A percentile compares a stretch with the other conserved stretches of the same genome.
phyloP scores from a whole-genome alignment of 2,113 vertebrate genomes.

The Rhinichthys klamathensis region DNA sequence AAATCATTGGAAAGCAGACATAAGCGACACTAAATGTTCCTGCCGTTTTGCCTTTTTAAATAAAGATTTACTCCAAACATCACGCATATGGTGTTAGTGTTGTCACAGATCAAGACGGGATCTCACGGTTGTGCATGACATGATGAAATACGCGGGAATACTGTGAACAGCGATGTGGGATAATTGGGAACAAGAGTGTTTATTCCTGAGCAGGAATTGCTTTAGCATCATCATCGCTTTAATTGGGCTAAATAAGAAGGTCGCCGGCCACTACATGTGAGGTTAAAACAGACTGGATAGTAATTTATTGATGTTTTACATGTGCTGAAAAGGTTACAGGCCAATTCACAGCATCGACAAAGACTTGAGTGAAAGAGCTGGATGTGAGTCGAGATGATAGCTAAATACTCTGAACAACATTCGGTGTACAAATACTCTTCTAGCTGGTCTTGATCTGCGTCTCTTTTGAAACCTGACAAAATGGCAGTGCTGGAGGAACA shows the following conservation, averaged over 20 bases:
- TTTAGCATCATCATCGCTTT: neutral
- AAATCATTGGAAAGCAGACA: neutral
- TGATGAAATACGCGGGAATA: constrained; percentile 11
- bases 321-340: constrained; percentile 14
- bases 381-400: neutral
- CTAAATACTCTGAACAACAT: neutral
- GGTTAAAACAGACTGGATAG: neutral
- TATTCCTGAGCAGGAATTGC: neutral
- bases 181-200: neutral
- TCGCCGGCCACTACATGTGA: neutral
- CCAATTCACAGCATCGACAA: constrained; percentile 11
- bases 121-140: neutral
- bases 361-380: neutral
- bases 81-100: neutral
- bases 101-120: constrained; percentile 2
- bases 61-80: neutral
- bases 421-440: neutral
- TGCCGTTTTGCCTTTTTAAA: neutral
- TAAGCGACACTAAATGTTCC: neutral
- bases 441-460: neutral
- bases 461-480: neutral
- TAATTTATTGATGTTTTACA: constrained; percentile 28
- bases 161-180: neutral
- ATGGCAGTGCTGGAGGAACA: neutral
- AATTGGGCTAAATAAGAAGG: neutral